phyloP scores from a whole-genome alignment of 2,113 vertebrate genomes.

The Mormyrus iriodes region DNA sequence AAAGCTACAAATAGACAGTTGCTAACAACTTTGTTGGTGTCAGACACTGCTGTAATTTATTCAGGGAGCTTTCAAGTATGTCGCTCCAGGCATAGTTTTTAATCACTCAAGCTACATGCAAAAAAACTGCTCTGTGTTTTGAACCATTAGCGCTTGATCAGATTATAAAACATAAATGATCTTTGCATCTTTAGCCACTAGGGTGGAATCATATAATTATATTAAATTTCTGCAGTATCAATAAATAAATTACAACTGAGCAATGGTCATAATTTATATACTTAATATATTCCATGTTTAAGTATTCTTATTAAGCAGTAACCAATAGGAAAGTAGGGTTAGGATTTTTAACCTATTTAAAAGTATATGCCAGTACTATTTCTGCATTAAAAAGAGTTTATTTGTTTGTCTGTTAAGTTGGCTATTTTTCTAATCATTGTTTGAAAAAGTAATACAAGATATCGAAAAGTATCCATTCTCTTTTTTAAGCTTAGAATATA shows the following conservation, averaged over 20 bases:
- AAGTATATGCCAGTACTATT: background rate
- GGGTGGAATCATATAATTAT: background rate
- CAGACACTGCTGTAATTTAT: constrained; percentile 14
- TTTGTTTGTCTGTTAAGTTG: background rate
- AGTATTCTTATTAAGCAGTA: background rate
- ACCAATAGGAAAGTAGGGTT: background rate
- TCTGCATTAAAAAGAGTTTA: background rate
- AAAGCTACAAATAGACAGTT: background rate
- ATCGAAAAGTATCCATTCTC: background rate
- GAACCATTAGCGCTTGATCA: constrained; percentile 13
- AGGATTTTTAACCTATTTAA: background rate
- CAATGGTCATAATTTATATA: background rate
- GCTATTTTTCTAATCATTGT: background rate
- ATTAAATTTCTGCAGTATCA: background rate
- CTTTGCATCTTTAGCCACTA: background rate
- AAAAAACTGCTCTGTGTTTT: background rate
- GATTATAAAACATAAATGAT: constrained; percentile 14
- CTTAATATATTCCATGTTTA: background rate
- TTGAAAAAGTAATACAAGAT: background rate
- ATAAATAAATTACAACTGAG: background rate
- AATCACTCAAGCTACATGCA: constrained; percentile 10
- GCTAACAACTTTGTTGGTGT: constrained; percentile 8
- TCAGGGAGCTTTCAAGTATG: background rate
- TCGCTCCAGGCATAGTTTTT: background rate
- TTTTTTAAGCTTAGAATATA: background rate